phyloP scores from a whole-genome alignment of 2,113 vertebrate genomes.

The Anarhynchus alexandrinus region DNA sequence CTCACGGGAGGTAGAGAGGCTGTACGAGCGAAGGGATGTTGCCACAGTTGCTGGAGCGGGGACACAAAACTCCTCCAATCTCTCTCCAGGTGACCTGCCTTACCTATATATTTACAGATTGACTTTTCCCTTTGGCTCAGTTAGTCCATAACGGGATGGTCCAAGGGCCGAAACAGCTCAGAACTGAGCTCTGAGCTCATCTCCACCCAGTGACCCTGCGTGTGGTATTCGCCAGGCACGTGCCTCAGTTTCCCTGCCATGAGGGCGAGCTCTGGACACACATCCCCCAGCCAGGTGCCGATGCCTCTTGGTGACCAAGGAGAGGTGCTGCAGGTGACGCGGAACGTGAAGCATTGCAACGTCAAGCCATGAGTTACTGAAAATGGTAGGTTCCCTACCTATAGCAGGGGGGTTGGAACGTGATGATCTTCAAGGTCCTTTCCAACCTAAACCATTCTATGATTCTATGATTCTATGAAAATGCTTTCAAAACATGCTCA shows the following conservation, averaged over 20 bases:
- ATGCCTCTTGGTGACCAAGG: not conserved
- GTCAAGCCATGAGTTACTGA: not conserved
- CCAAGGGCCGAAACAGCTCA: not conserved
- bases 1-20: not conserved
- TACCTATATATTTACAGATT: not conserved
- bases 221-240: accelerated
- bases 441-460: no score
- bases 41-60: not conserved
- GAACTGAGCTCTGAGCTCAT: not conserved
- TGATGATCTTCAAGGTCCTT: no score
- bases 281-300: not conserved
- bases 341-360: not conserved
- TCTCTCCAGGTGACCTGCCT: not conserved
- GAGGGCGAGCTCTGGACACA: not conserved
- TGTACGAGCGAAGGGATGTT: not conserved
- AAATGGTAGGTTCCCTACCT: no score
- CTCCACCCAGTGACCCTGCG: not conserved
- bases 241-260: not conserved
- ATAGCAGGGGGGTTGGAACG: no score
- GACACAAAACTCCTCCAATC: not conserved
- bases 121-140: not conserved
- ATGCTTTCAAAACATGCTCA: not conserved
- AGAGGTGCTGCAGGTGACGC: not conserved
- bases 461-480: no score
- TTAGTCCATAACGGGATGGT: not conserved